Evolutionary conservation across 2,888 invertebrate genomes (phyloP), one percentile per base, ranked within the genome.

Genomic region (Polydrusus tereticollis): DNA sequence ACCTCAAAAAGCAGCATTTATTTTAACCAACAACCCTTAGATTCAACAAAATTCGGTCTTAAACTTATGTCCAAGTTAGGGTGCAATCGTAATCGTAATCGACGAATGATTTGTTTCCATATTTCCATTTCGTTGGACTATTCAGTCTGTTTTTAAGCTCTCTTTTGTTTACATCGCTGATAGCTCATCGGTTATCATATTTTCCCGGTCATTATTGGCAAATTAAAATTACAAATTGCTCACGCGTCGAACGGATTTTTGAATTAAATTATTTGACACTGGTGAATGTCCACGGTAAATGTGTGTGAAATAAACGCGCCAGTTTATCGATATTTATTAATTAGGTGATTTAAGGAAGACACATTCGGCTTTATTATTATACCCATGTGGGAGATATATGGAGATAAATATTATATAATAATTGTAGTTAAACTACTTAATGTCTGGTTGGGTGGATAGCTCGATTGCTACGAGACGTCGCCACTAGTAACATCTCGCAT

Each of bases 151-250:
- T 36, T 58, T 38, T 16, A 58, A 33, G 20, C 33, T 23, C 55
- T 26, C 45, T 52, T 36, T 63, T 63, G 47, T 63, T 29, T 45
- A 43, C 62, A 23, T 18, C 43, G 36, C 36, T 14, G 16, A 41
- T 6, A 16, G 29, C 47, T 36, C 66, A 59, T 68, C 58, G 45
- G 67, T 50, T 58, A 59, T 68, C 60, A 59, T 36, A 58, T 68
- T 59, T 50, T 33, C 10, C 36, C 47, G 59, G 67, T 59, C 60
- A 59, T 68, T 68, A 67, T 47, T 58, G 67, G 29, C 23, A 68
- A 60, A 68, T 68, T 68, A 68, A 68, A 68, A 68, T 69, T 69
- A 69, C 69, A 69, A 69, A 69, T 69, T 60, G 69, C 18, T 33
- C 60, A 52, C 60, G 52, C 69, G 36, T 69, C 50, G 7, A 23